phyloP scores from a whole-genome alignment of 2,113 vertebrate species.

The Myxocyprinus asiaticus region DNA sequence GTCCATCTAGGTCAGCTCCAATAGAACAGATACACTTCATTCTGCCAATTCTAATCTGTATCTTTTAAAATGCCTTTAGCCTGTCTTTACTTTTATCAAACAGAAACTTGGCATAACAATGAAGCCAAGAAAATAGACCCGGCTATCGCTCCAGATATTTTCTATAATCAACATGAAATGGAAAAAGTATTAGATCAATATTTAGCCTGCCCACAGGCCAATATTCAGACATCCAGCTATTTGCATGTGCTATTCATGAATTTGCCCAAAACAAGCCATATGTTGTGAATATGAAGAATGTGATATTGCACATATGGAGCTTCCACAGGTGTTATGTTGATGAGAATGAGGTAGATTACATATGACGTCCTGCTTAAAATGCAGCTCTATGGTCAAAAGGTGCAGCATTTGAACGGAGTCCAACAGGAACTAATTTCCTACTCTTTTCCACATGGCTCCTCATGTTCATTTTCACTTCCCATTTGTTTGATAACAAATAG shows the following conservation, averaged over 20 bases:
- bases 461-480: conserved; percentile 56
- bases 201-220: conserved; percentile 10
- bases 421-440: conserved; percentile 59
- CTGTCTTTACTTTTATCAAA: conserved; percentile 47
- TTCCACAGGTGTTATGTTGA: conserved; percentile 35
- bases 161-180: conserved; percentile 47
- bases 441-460: conserved; percentile 48
- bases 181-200: conserved; percentile 52
- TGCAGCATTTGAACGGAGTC: conserved; percentile 44
- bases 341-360: conserved; percentile 45
- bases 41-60: conserved; percentile 46
- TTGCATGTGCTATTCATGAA: conserved; percentile 21
- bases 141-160: conserved; percentile 45
- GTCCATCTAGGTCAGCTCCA: conserved; percentile 51
- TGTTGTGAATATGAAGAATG: conserved; percentile 26
- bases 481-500: conserved; percentile 66
- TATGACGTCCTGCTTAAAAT: conserved; percentile 50
- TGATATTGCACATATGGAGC: conserved; percentile 19
- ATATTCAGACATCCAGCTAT: conserved; percentile 20
- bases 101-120: conserved; percentile 49
- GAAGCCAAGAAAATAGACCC: conserved; percentile 47
- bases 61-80: conserved; percentile 47
- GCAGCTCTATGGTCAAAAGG: conserved; percentile 2
- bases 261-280: conserved; percentile 38
- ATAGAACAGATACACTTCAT: conserved; percentile 36